These are phyloP conservation scores for Varroa destructor DNA, from an alignment of 1,140 invertebrate species.

Conservation along the genomic window DNA sequence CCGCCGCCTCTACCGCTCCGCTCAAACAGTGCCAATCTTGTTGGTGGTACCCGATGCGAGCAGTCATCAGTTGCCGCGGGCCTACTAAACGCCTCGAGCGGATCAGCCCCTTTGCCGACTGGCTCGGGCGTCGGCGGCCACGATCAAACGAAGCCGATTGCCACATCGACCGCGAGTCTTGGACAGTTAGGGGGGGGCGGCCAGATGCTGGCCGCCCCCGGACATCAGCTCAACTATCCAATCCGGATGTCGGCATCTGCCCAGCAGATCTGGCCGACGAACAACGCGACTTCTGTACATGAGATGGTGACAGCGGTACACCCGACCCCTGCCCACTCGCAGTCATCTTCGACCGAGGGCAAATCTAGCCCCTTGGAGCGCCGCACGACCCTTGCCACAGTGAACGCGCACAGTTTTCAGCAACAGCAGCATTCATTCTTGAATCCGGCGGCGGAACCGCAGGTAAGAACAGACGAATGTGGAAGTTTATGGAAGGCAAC, in stretches of 20 bases:
- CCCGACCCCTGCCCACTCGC: no score
- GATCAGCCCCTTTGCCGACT: not conserved
- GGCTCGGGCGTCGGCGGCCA: not conserved
- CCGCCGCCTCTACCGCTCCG: conserved; percentile 14
- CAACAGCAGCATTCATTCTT: not conserved
- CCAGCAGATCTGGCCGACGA: conserved; percentile 24
- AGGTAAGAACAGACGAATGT: conserved; percentile 1
- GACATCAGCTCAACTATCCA: not conserved
- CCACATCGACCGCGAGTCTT: not conserved
- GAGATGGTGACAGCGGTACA: no score
- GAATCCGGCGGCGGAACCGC: conserved; percentile 13
- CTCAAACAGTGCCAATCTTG: conserved; percentile 13
- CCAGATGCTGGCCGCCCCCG: not conserved
- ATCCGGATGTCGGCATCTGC: conserved; percentile 23
- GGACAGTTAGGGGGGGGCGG: not conserved
- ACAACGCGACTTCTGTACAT: not conserved
- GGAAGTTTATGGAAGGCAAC: not conserved
- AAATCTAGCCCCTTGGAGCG: conserved; percentile 10
- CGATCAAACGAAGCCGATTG: not conserved
- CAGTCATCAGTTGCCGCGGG: not conserved
- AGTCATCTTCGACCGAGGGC: not conserved
- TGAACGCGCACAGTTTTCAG: not conserved
- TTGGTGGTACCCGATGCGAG: conserved; percentile 13
- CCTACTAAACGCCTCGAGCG: not conserved
- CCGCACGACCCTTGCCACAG: conserved; percentile 3